These are phyloP conservation scores for Lepidurus couesii DNA, from an alignment of 1,140 invertebrate species.

Conservation along the genomic window DNA sequence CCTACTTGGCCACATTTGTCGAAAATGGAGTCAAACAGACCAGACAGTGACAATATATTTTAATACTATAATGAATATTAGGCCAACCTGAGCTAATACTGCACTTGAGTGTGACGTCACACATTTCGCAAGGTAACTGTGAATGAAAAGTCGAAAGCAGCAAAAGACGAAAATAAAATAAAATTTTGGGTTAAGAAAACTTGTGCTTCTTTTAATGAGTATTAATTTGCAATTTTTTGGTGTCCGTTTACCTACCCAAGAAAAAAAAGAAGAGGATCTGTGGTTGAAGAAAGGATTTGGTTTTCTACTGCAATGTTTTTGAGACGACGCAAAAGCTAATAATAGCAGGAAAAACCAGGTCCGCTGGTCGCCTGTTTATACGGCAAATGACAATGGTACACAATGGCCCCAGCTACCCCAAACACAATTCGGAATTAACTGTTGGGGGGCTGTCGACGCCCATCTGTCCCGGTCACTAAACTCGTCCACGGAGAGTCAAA, in stretches of 20 bases:
- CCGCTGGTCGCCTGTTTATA: not conserved
- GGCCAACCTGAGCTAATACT: too few relatives aligned
- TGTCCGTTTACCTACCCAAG: not conserved
- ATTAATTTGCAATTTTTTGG: too few relatives aligned
- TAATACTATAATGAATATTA: too few relatives aligned
- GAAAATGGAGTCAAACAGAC: too few relatives aligned
- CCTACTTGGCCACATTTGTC: too few relatives aligned
- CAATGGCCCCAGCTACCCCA: not conserved
- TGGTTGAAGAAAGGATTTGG: not conserved
- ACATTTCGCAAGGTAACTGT: too few relatives aligned
- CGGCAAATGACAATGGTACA: not conserved
- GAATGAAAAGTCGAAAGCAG: too few relatives aligned
- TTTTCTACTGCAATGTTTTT: not conserved
- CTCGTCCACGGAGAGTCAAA: not conserved
- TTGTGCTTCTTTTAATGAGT: too few relatives aligned
- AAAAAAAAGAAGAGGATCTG: not conserved
- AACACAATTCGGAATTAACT: not conserved
- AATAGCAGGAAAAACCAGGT: not conserved
- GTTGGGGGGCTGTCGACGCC: not conserved
- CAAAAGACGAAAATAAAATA: too few relatives aligned
- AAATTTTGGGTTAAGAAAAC: too few relatives aligned
- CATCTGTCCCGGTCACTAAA: not conserved
- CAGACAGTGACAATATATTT: too few relatives aligned
- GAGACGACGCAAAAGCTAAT: not conserved
- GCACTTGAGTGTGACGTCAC: too few relatives aligned